Percentiles rank a stretch among this genome's conserved stretches.
Conservation (phyloP, 2,797 vertebrate genomes). For the Neosilurus hyrtlii region DNA sequence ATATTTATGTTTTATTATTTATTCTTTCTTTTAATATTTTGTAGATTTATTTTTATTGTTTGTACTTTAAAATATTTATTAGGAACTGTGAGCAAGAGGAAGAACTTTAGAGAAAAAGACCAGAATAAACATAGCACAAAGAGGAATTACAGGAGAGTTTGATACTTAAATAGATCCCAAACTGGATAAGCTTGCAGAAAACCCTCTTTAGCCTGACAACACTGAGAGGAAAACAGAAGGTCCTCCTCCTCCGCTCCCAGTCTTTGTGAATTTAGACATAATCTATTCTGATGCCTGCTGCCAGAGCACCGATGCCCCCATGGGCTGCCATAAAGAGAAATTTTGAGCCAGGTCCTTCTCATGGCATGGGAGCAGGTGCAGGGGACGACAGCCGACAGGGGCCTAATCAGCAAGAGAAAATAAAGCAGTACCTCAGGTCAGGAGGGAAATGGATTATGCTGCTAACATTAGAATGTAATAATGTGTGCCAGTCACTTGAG, state of each 20-base stretch:
- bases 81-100: not conserved
- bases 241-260: conserved; percentile 51
- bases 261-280: conserved; percentile 56
- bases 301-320: conserved; percentile 56
- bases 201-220: conserved; percentile 58
- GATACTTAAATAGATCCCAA: conserved; percentile 17
- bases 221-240: conserved; percentile 55
- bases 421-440: conserved; percentile 52
- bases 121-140: not conserved
- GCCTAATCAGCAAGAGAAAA: conserved; percentile 41
- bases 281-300: conserved; percentile 67
- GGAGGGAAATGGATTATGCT: conserved; percentile 58
- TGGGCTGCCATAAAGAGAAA: conserved; percentile 57
- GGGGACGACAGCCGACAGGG: conserved; percentile 13
- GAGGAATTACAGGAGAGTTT: not conserved
- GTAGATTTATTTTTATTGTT: not conserved
- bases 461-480: conserved; percentile 29
- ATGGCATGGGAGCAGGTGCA: conserved; percentile 19
- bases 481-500: conserved; percentile 18
- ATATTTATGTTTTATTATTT: not conserved
- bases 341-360: conserved; percentile 53
- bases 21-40: not conserved
- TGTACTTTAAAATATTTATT: not conserved
- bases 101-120: not conserved
- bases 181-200: conserved; percentile 40